phyloP scores from a whole-genome alignment of 2,113 vertebrate genomes.

The Orycteropus afer region DNA sequence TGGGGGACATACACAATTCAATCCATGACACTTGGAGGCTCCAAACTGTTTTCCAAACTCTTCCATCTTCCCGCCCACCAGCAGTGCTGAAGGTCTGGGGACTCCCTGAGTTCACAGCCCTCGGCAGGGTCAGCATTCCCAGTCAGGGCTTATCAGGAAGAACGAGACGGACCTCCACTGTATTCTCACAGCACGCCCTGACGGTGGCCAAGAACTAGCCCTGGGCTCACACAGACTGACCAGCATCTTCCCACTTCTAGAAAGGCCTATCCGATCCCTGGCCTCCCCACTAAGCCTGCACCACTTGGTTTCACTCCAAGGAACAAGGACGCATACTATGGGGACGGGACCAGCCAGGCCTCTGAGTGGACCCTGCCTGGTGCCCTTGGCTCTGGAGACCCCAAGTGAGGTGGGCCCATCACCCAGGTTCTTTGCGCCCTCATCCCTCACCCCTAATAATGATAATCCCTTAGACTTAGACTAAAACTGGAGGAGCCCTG shows the following conservation, averaged over 20 bases:
- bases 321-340: fast-evolving
- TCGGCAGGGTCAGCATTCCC: fast-evolving
- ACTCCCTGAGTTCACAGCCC: fast-evolving
- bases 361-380: neutral
- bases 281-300: neutral
- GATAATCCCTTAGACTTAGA: neutral
- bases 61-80: fast-evolving
- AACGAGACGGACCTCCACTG: neutral
- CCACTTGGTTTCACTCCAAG: neutral
- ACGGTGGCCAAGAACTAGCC: fast-evolving
- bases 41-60: neutral
- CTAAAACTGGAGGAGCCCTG: neutral
- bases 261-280: neutral
- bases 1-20: too few species aligned
- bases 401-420: fast-evolving
- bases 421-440: too few species aligned
- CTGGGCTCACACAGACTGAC: fast-evolving
- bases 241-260: neutral
- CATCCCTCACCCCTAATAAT: fast-evolving
- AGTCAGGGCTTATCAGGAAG: fast-evolving
- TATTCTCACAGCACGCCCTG: neutral
- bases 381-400: neutral
- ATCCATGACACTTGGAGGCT: too few species aligned
- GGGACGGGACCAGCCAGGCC: too few species aligned
- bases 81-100: fast-evolving